Evolutionary conservation across 2,888 invertebrate species (phyloP).

Genomic region (Hirtodrosophila trivittata): DNA sequence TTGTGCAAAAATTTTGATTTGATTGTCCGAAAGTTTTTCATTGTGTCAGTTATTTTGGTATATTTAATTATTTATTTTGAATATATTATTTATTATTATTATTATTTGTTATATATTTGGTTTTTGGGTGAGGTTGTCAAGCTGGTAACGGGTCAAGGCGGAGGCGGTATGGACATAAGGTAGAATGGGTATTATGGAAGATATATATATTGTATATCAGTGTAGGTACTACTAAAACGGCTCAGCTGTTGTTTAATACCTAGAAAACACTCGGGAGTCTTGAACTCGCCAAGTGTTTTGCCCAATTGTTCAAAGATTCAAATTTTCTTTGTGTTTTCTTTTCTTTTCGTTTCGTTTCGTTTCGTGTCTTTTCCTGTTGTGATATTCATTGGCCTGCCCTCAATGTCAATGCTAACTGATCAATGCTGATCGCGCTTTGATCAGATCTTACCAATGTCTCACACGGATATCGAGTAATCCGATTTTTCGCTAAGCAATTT

Average conservation of each 20-base stretch:
- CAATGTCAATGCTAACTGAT: too few relatives aligned
- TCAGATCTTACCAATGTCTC: conserved; percentile 83
- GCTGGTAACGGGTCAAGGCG: conserved; percentile 41
- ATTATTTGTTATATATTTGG: conserved; percentile 10
- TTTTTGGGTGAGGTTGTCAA: conserved; percentile 40
- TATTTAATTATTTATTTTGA: too few relatives aligned
- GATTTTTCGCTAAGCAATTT: conserved; percentile 87
- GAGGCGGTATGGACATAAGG: conserved; percentile 3
- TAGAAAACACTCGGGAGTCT: too few relatives aligned
- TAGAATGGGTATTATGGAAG: too few relatives aligned
- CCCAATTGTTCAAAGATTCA: conserved; percentile 17
- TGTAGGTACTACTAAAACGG: conserved; percentile 63
- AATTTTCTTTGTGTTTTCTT: neutral
- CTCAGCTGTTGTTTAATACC: conserved; percentile 57
- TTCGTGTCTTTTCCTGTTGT: too few relatives aligned
- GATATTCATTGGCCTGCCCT: conserved; percentile 58
- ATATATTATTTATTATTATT: conserved; percentile 5
- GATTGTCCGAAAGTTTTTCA: conserved; percentile 82
- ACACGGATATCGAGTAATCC: conserved; percentile 90
- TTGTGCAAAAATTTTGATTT: conserved; percentile 81
- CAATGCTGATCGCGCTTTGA: conserved; percentile 56
- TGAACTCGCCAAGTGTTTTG: too few relatives aligned
- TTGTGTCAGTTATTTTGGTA: too few relatives aligned
- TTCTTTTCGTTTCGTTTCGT: conserved; percentile 4
- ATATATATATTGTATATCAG: too few relatives aligned